Percentiles rank a stretch among this genome's conserved stretches.
These are phyloP conservation scores for Spodoptera picta DNA, from an alignment of 2,888 invertebrate species.

Conservation along the genomic window DNA sequence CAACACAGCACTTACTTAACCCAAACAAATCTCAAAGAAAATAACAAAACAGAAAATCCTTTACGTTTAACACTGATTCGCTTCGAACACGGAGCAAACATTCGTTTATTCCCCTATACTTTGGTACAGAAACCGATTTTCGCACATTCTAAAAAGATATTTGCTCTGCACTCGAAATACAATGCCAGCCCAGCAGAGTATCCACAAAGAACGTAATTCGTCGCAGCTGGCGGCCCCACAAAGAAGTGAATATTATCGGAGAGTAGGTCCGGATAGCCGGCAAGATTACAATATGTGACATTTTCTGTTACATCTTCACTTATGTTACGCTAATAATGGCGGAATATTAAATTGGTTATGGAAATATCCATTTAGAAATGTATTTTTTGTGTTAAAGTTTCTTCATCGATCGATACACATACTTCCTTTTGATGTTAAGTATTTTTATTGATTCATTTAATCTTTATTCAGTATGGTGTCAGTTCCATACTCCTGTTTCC, in stretches of 20 bases:
- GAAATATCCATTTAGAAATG: neutral
- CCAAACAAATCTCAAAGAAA: neutral
- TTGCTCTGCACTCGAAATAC: slow-evolving; percentile 64
- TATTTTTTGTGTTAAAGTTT: too few species aligned
- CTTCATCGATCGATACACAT: too few species aligned
- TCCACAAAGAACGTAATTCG: slow-evolving; percentile 77
- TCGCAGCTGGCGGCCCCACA: slow-evolving; percentile 72
- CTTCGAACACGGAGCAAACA: slow-evolving; percentile 44
- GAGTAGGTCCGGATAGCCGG: slow-evolving; percentile 55
- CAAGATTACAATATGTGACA: slow-evolving; percentile 63
- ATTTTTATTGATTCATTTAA: too few species aligned
- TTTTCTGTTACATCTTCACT: slow-evolving; percentile 48
- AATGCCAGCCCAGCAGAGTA: slow-evolving; percentile 62
- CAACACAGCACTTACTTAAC: neutral
- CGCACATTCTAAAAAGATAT: slow-evolving; percentile 63
- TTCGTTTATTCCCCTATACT: slow-evolving; percentile 50
- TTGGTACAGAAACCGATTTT: slow-evolving; percentile 59
- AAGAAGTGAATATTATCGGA: slow-evolving; percentile 72
- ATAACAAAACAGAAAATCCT: slow-evolving; percentile 15
- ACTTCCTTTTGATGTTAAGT: too few species aligned
- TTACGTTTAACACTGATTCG: slow-evolving; percentile 31
- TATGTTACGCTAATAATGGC: slow-evolving; percentile 40
- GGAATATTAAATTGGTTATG: slow-evolving; percentile 30
- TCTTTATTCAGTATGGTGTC: too few species aligned
- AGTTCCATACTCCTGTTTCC: too few species aligned